Conservation (phyloP, 2,113 vertebrate genomes). For the Xenopus laevis region DNA sequence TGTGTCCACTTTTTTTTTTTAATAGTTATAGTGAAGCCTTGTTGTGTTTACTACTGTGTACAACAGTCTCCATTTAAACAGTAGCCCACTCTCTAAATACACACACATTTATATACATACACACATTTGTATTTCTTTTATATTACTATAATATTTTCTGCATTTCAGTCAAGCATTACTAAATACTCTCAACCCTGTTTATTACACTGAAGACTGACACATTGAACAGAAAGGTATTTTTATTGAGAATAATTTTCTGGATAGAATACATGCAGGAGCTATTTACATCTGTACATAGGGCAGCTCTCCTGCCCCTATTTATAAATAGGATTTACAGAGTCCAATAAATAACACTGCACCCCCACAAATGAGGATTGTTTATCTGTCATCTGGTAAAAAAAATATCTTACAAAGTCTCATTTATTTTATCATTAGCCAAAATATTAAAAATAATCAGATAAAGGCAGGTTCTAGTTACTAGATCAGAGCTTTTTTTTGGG, state of each 20-base stretch:
- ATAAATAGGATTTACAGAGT: slow-evolving; percentile 46
- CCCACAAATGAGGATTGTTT: slow-evolving; percentile 34
- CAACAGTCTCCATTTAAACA: too few relatives aligned
- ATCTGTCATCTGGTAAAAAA: slow-evolving; percentile 12
- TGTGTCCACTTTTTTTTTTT: too few relatives aligned
- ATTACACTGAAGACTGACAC: not conserved
- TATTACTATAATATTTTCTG: too few relatives aligned
- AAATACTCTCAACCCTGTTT: too few relatives aligned
- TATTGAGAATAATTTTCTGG: slow-evolving; percentile 37
- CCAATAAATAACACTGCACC: slow-evolving; percentile 43
- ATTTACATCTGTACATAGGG: slow-evolving; percentile 41
- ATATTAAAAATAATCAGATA: slow-evolving; percentile 16
- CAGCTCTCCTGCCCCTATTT: slow-evolving; percentile 37
- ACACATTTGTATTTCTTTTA: too few relatives aligned
- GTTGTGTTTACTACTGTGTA: too few relatives aligned
- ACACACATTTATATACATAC: too few relatives aligned
- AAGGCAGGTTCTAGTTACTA: too few relatives aligned
- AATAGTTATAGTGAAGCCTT: too few relatives aligned
- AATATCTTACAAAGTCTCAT: slow-evolving; percentile 34
- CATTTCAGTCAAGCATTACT: too few relatives aligned
- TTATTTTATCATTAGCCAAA: not conserved
- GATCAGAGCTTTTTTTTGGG: too few relatives aligned
- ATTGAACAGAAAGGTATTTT: slow-evolving; percentile 1
- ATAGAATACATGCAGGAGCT: slow-evolving; percentile 37
- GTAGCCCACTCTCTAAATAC: too few relatives aligned